Conservation (phyloP, 2,888 invertebrate genomes). For the Melipona bicolor region DNA sequence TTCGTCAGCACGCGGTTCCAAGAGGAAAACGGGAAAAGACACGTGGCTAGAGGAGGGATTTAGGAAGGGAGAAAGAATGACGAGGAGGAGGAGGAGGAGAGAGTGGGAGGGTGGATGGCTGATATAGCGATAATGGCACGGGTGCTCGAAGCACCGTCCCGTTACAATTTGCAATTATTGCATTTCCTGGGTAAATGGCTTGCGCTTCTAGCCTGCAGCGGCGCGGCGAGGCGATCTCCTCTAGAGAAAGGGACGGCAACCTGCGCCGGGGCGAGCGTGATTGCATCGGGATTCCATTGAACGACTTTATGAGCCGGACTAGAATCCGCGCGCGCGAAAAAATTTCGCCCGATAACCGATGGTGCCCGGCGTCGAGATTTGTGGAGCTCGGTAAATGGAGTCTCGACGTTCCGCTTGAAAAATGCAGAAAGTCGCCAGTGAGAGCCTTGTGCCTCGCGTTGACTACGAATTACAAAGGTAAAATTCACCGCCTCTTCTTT, state of each 20-base stretch:
- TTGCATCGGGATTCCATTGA: slow-evolving; percentile 63
- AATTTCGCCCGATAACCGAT: slow-evolving; percentile 44
- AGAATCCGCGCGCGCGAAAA: slow-evolving; percentile 47
- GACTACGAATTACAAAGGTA: neutral
- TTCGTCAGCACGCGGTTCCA: slow-evolving; percentile 1
- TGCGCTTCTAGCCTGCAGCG: slow-evolving; percentile 50
- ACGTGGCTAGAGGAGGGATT: slow-evolving; percentile 13
- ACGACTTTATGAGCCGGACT: slow-evolving; percentile 49
- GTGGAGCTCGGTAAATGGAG: neutral
- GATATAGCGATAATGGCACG: slow-evolving; percentile 79
- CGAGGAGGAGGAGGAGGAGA: slow-evolving; percentile 30
- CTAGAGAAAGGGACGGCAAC: slow-evolving; percentile 52
- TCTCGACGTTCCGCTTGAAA: neutral
- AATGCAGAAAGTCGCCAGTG: neutral
- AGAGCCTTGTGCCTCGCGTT: neutral
- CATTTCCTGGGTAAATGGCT: slow-evolving; percentile 79
- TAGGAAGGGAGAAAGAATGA: slow-evolving; percentile 35
- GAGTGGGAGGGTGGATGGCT: slow-evolving; percentile 50
- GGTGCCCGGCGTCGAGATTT: slow-evolving; percentile 14
- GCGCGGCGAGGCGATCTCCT: slow-evolving; percentile 8
- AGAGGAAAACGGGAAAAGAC: slow-evolving; percentile 3
- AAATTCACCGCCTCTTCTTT: neutral
- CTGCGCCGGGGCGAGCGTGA: slow-evolving; percentile 44
- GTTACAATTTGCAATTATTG: slow-evolving; percentile 83
- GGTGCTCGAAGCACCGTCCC: slow-evolving; percentile 72